phyloP scores from a whole-genome alignment of 2,113 vertebrate genomes.

The Alligator sinensis region DNA sequence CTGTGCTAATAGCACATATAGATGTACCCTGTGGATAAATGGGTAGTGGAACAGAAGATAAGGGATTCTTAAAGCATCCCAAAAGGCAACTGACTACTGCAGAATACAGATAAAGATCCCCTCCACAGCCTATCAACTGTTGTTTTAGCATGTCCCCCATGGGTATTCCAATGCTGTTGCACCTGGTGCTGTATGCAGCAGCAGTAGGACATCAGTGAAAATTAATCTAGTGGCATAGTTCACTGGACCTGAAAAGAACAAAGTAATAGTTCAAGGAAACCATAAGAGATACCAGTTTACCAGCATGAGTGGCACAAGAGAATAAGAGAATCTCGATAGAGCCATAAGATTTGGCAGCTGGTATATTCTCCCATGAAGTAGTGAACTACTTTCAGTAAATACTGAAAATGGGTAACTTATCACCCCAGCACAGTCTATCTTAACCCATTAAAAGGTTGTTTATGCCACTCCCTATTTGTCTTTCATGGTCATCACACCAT shows the following conservation, averaged over 20 bases:
- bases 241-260: neutral
- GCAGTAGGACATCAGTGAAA: neutral
- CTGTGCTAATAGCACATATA: too few relatives aligned
- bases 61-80: neutral
- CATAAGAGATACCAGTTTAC: neutral
- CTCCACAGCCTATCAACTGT: neutral
- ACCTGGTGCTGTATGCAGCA: neutral
- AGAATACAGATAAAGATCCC: neutral
- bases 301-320: rapidly evolving
- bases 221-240: neutral
- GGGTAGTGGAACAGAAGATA: neutral
- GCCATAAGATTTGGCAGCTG: neutral
- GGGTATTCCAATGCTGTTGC: neutral
- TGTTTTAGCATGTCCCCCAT: rapidly evolving
- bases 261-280: neutral
- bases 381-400: neutral
- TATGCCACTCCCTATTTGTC: neutral
- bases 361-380: neutral
- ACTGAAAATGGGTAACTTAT: neutral
- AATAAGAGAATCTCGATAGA: neutral
- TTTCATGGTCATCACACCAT: neutral
- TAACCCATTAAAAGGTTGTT: neutral
- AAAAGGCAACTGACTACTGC: too few relatives aligned
- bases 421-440: neutral
- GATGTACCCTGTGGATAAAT: too few relatives aligned